Evolutionary conservation across 2,113 vertebrate genomes (phyloP), one percentile per base, ranked within the genome.

Genomic region (Australoheros scitulus): DNA sequence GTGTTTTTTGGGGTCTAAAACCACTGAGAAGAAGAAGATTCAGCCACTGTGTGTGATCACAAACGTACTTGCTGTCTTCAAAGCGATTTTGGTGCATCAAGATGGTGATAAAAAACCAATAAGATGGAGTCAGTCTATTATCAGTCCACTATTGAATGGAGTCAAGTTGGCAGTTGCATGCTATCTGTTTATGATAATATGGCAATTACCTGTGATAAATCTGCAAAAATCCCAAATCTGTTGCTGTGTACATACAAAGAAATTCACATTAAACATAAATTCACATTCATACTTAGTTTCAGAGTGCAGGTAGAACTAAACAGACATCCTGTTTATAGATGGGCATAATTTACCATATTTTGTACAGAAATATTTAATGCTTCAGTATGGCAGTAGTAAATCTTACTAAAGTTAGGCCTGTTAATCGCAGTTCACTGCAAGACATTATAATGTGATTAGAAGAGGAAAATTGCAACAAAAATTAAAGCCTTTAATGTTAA

Each of bases 401-500:
- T 43, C 36, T 4, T 0, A 43, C 4, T 0, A 65, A 13, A 41
- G 41, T 22, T 24, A 43, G 3, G 15, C 38, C 43, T n/a, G 9
- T 65, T 65, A 65, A 13, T 13, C n/a, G 24, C 11, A 2, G 38
- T 43, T 43, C 63, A 43, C 36, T 15, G 13, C 13, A 43, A 43
- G n/a, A 65, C 63, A 65, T 43, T 47, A 3, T 14, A 26, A 5
- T 6, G 63, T 6, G 63, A 65, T 65, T 65, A 65, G n/a, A 65
- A 43, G 38, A 26, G 14, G 22, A 26, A 43, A 65, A 65, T 3
- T 24, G 22, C n/a, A 10, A 65, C 41, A 10, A 65, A 1, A 65
- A 10, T 65, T 4, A 17, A 65, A 43, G 38, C 38, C 13, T 65
- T 43, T 65, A 2, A 43, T 24, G 43, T 3, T 0, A 43, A 43